Conservation (phyloP, 2,113 vertebrate genomes). For the Morone chrysops region DNA sequence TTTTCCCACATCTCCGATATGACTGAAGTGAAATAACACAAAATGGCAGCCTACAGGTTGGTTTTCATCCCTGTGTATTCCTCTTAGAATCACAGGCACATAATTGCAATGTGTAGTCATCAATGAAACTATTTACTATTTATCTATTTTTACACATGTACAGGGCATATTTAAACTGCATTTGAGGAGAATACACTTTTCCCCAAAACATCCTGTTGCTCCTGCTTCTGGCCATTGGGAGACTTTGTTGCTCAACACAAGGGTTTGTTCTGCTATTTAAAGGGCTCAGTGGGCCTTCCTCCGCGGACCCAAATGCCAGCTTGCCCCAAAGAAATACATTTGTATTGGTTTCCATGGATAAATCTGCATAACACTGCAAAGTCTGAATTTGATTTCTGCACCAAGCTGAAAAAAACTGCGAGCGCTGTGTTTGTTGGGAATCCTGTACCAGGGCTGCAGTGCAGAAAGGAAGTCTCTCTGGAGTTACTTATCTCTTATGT, state of each 20-base stretch:
- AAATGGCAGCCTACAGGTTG: too few species aligned
- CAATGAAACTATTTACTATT: not conserved
- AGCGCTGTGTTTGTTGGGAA: slow-evolving; percentile 12
- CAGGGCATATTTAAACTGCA: not conserved
- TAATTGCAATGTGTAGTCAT: not conserved
- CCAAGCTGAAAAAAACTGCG: slow-evolving; percentile 5
- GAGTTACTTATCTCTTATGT: slow-evolving; percentile 26
- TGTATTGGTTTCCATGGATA: slow-evolving; percentile 42
- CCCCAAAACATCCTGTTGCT: slow-evolving; percentile 19
- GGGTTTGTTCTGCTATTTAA: slow-evolving; percentile 50
- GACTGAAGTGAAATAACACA: too few species aligned
- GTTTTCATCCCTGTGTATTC: too few species aligned
- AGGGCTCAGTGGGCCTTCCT: slow-evolving; percentile 55
- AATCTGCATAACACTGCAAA: not conserved
- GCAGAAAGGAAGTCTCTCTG: slow-evolving; percentile 42
- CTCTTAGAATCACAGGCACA: not conserved
- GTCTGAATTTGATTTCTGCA: slow-evolving; percentile 39
- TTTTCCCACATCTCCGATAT: not conserved
- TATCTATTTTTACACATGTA: not conserved
- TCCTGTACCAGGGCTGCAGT: not conserved
- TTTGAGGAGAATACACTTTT: slow-evolving; percentile 24
- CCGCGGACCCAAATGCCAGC: slow-evolving; percentile 32
- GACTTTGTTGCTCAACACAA: slow-evolving; percentile 25
- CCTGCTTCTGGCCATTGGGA: slow-evolving; percentile 14
- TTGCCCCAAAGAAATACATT: slow-evolving; percentile 34